Conservation (phyloP, 2,113 vertebrate genomes). For the Trematomus loennbergii region DNA sequence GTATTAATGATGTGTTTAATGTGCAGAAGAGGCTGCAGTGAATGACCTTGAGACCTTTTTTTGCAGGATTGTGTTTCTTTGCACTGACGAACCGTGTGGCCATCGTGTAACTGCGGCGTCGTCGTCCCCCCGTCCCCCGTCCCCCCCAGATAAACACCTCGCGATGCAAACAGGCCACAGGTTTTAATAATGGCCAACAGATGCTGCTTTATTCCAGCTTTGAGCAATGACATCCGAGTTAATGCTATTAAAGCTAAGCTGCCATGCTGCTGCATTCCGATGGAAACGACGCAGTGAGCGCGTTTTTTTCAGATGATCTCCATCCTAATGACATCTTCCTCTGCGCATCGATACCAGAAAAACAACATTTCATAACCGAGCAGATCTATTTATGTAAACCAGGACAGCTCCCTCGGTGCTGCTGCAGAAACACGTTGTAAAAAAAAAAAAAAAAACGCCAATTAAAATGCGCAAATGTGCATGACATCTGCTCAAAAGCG, state of each 20-base stretch:
- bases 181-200: neutral
- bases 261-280: constrained; percentile 79
- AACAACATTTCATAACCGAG: constrained; percentile 36
- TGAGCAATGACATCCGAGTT: constrained; percentile 57
- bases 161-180: constrained; percentile 17
- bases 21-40: constrained; percentile 27
- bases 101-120: constrained; percentile 45
- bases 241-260: constrained; percentile 54
- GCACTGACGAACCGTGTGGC: constrained; percentile 50
- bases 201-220: constrained; percentile 49
- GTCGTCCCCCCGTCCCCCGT: no score
- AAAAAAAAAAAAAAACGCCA: neutral
- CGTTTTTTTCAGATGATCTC: constrained; percentile 17
- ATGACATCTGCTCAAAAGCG: constrained; percentile 35
- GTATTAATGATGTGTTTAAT: constrained; percentile 53
- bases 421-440: constrained; percentile 8
- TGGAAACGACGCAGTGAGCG: constrained; percentile 81
- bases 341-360: constrained; percentile 33
- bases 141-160: no score
- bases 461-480: constrained; percentile 18
- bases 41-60: constrained; percentile 85
- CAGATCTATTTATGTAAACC: constrained; percentile 11
- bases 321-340: constrained; percentile 43
- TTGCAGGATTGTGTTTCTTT: constrained; percentile 4
- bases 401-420: constrained; percentile 9